phyloP scores from a whole-genome alignment of 2,888 invertebrate genomes.

The Thymelicus lineola region DNA sequence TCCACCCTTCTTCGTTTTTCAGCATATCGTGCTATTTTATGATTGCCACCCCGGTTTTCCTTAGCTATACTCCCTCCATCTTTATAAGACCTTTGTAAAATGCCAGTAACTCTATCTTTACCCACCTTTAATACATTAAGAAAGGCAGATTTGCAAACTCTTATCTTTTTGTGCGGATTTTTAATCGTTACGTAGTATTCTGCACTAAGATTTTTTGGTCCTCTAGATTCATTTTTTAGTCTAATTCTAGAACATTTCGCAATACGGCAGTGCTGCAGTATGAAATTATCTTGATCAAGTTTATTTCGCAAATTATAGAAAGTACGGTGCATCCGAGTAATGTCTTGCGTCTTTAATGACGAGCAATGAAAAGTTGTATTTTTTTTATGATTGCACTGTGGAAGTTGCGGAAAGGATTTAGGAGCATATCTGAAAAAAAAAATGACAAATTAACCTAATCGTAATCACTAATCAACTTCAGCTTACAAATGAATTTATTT shows the following conservation, averaged over 20 bases:
- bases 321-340: constrained; percentile 39
- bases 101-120: constrained; percentile 41
- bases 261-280: constrained; percentile 36
- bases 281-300: constrained; percentile 39
- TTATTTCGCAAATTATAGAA: constrained; percentile 38
- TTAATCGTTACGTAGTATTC: constrained; percentile 34
- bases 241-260: constrained; percentile 37
- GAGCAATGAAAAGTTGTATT: constrained; percentile 34
- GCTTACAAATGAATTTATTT: constrained; percentile 8
- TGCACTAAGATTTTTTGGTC: constrained; percentile 36
- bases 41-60: constrained; percentile 31
- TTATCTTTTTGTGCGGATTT: constrained; percentile 37
- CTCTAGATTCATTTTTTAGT: constrained; percentile 36
- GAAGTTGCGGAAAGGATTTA: constrained; percentile 25
- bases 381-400: constrained; percentile 32
- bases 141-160: constrained; percentile 36
- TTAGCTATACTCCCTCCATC: constrained; percentile 40
- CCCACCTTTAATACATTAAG: constrained; percentile 39
- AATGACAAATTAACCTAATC: constrained; percentile 1
- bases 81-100: constrained; percentile 40
- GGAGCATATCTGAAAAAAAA: constrained; percentile 11
- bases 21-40: neutral
- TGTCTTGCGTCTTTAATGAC: constrained; percentile 38
- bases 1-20: constrained; percentile 29
- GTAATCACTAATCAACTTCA: constrained; percentile 10